phyloP scores from a whole-genome alignment of 1,140 invertebrate species.

The Diachasma alloeum region DNA sequence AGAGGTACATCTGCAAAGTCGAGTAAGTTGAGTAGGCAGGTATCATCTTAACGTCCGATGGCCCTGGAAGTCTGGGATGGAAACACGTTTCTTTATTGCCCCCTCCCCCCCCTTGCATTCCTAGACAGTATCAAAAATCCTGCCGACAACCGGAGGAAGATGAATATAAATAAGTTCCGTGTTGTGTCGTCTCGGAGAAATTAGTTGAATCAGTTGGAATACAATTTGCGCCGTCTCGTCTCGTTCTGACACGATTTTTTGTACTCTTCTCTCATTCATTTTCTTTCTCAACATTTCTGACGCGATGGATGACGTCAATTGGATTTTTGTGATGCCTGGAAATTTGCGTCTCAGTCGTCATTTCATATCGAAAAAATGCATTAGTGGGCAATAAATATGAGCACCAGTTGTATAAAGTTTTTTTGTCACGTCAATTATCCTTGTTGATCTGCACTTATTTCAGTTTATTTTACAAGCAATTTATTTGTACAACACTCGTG shows the following conservation, averaged over 20 bases:
- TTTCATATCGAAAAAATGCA: not conserved
- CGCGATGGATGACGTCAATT: not conserved
- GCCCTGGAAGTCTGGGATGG: not conserved
- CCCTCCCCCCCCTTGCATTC: not conserved
- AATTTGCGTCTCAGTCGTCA: not conserved
- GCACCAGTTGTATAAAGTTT: not conserved
- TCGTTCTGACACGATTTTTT: not conserved
- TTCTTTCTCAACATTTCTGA: not conserved
- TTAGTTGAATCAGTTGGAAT: not conserved
- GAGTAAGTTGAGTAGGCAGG: not conserved
- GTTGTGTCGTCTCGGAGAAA: not conserved
- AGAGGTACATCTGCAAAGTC: not conserved
- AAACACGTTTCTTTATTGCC: not conserved
- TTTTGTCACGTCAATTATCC: not conserved
- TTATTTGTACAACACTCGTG: no score
- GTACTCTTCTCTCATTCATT: not conserved
- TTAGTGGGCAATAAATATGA: not conserved
- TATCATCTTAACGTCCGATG: not conserved
- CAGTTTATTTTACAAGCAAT: no score
- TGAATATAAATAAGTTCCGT: not conserved
- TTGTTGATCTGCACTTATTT: not conserved
- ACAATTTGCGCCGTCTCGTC: not conserved
- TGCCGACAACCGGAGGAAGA: not conserved
- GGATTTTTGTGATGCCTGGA: not conserved
- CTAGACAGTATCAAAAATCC: not conserved